These are phyloP conservation scores for Rhizomys pruinosus DNA, from an alignment of 2,113 vertebrate species.

Conservation along the genomic window DNA sequence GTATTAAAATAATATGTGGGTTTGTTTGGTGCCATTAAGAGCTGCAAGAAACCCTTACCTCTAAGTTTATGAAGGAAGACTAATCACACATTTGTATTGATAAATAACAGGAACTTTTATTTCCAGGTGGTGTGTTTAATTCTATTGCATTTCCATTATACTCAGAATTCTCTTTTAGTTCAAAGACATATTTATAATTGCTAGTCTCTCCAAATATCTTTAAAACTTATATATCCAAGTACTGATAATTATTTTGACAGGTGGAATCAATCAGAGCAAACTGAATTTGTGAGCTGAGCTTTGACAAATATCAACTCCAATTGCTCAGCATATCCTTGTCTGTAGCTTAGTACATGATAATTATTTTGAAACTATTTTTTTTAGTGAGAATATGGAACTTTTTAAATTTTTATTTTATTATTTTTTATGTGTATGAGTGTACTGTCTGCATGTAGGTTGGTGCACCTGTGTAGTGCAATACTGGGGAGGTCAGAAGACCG, in stretches of 20 bases:
- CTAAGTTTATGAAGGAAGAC: conserved; percentile 25
- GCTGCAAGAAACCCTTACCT: background rate
- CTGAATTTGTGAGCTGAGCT: conserved; percentile 78
- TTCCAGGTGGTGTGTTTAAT: conserved; percentile 11
- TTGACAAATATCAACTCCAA: conserved; percentile 59
- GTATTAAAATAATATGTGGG: conserved; percentile 48
- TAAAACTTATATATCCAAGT: background rate
- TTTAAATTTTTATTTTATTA: too few species aligned
- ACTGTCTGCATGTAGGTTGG: too few species aligned
- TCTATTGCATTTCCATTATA: background rate
- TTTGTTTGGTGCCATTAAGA: background rate
- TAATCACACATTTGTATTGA: background rate
- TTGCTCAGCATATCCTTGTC: conserved; percentile 44
- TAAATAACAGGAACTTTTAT: conserved; percentile 2
- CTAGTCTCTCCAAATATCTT: background rate
- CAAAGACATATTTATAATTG: conserved; percentile 1
- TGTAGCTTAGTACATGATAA: background rate
- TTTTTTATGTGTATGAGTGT: too few species aligned
- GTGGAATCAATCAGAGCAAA: conserved; percentile 27
- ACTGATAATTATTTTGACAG: background rate
- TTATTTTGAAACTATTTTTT: conserved; percentile 62
- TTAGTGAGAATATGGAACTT: conserved; percentile 63
- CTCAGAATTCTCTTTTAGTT: conserved; percentile 34
- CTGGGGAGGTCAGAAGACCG: too few species aligned
- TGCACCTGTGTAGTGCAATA: too few species aligned